These are phyloP conservation scores for Axis porcinus DNA, from an alignment of 2,113 vertebrate species.

Conservation along the genomic window DNA sequence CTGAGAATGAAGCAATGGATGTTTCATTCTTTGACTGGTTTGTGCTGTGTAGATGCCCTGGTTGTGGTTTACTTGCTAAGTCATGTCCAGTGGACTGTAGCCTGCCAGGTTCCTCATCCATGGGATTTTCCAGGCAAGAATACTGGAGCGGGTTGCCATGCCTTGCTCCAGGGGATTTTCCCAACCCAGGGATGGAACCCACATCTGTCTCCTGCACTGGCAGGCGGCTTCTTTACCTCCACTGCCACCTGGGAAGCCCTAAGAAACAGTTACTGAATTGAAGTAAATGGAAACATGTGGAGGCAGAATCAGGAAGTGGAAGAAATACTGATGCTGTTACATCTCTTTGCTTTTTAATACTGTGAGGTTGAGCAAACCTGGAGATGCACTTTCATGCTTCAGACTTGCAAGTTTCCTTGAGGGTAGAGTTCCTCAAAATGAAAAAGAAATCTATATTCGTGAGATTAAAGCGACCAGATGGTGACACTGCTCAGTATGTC, in stretches of 20 bases:
- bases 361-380: neutral
- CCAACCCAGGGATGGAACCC: neutral
- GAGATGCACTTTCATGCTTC: conserved; percentile 19
- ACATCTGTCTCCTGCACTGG: neutral
- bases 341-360: conserved; percentile 19
- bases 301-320: neutral
- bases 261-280: neutral
- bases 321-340: neutral
- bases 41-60: neutral
- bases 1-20: rapidly evolving
- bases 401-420: conserved; percentile 45
- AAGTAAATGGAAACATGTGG: neutral
- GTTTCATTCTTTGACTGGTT: neutral
- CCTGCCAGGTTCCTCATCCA: neutral
- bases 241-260: neutral
- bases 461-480: conserved; percentile 22
- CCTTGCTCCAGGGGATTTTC: neutral
- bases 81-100: neutral
- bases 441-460: neutral
- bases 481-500: neutral
- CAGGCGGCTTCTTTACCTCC: neutral
- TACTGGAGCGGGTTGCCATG: neutral
- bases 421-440: conserved; percentile 30
- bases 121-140: neutral
- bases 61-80: neutral